phyloP scores from a whole-genome alignment of 2,888 invertebrate genomes.

The Bibio marci region DNA sequence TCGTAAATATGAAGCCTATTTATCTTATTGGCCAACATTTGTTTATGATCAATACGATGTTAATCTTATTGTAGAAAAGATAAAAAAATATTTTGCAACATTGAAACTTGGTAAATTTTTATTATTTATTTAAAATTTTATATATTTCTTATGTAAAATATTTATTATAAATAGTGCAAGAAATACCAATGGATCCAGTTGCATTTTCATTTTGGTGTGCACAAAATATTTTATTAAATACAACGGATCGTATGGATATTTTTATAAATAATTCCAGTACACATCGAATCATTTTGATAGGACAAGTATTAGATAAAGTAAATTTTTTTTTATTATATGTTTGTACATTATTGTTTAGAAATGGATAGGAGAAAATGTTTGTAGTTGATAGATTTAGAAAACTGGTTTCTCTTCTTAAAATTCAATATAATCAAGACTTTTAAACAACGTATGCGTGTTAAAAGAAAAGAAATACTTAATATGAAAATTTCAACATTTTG shows the following conservation, averaged over 20 bases:
- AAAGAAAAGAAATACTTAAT: no score
- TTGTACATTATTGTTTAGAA: no score
- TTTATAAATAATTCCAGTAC: slow-evolving; percentile 50
- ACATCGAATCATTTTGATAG: slow-evolving; percentile 37
- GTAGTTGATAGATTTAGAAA: no score
- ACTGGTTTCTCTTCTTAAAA: no score
- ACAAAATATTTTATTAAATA: slow-evolving; percentile 53
- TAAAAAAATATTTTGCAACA: slow-evolving; percentile 20
- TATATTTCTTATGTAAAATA: no score
- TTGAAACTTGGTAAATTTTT: slow-evolving; percentile 19
- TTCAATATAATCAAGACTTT: no score
- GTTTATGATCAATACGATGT: slow-evolving; percentile 46
- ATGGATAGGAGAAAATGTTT: no score
- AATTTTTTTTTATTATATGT: no score
- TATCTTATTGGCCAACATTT: slow-evolving; percentile 47
- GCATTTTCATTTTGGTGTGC: slow-evolving; percentile 68
- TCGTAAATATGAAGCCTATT: slow-evolving; percentile 29
- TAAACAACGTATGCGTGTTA: no score
- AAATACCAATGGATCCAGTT: slow-evolving; percentile 46
- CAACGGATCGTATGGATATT: slow-evolving; percentile 41
- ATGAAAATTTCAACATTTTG: no score
- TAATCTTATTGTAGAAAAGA: slow-evolving; percentile 27
- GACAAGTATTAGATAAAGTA: slow-evolving; percentile 21
- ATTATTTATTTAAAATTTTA: no score
- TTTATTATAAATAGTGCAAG: no score